Percentiles rank a stretch among this genome's conserved stretches.
Conservation (phyloP, 2,888 invertebrate genomes). For the Gymnocheta viridis region DNA sequence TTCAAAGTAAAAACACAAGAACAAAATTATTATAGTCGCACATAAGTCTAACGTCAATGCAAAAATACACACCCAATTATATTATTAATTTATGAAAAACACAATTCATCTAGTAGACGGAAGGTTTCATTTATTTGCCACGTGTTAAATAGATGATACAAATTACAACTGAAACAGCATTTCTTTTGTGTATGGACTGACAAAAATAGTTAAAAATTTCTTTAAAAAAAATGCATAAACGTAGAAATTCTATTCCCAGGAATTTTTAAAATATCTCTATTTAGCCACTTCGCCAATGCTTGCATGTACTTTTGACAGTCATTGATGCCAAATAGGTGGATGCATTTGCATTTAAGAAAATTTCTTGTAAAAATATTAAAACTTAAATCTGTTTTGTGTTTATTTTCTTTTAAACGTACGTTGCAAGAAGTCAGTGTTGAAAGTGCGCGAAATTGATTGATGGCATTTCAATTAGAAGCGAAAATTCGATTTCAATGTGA, state of each 20-base stretch:
- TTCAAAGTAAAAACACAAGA: conserved; percentile 5
- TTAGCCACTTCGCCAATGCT: neutral
- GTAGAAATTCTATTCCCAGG: neutral
- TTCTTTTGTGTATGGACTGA: no score
- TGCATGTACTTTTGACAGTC: neutral
- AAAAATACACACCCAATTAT: neutral
- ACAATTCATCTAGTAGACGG: neutral
- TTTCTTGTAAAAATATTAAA: neutral
- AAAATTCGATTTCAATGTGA: neutral
- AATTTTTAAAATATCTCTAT: neutral
- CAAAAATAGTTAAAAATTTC: no score
- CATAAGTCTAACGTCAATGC: conserved; percentile 17
- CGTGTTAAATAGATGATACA: conserved; percentile 14
- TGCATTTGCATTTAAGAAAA: neutral
- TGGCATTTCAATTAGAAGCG: conserved; percentile 32
- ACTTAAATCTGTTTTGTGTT: neutral
- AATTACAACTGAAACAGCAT: neutral
- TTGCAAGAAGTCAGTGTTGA: neutral
- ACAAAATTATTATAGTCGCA: neutral
- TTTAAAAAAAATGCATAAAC: no score
- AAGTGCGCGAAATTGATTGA: conserved; percentile 40
- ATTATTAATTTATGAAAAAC: conserved; percentile 3
- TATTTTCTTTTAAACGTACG: no score
- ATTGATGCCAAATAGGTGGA: neutral
- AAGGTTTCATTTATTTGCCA: neutral